Percentiles rank a stretch among this genome's conserved stretches.
Conservation (phyloP, 2,888 invertebrate species). For the Xiphydria camelus region DNA sequence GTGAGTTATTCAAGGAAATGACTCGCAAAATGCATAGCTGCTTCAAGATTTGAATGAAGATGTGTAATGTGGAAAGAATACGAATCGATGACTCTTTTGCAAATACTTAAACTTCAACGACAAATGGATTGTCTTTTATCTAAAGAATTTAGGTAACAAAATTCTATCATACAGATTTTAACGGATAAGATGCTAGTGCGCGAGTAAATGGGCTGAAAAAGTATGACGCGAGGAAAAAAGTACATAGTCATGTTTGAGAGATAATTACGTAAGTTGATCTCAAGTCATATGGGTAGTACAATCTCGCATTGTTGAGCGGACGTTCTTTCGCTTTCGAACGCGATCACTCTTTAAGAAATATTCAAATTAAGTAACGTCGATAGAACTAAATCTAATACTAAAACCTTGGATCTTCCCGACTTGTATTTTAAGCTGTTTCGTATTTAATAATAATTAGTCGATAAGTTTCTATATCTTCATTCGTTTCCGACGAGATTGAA, state of each 20-base stretch:
- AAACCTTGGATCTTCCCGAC: conserved; percentile 28
- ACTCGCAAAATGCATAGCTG: too few relatives aligned
- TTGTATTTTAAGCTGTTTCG: conserved; percentile 18
- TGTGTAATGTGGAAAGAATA: too few relatives aligned
- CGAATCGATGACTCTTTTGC: too few relatives aligned
- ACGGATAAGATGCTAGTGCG: neutral
- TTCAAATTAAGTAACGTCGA: neutral
- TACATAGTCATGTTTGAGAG: neutral
- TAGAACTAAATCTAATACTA: conserved; percentile 6
- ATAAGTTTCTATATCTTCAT: neutral
- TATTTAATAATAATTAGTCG: neutral
- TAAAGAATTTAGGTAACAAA: too few relatives aligned
- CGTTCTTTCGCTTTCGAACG: too few relatives aligned
- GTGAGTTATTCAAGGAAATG: too few relatives aligned
- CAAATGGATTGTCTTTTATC: too few relatives aligned
- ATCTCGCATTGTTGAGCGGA: too few relatives aligned
- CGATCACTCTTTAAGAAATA: too few relatives aligned
- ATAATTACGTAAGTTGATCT: neutral
- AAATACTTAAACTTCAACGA: too few relatives aligned
- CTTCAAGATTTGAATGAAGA: too few relatives aligned
- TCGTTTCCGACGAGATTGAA: neutral
- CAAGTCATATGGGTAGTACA: neutral
- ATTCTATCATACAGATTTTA: conserved; percentile 17
- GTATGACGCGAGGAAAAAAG: neutral
- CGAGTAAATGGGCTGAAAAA: neutral